Evolutionary conservation across 2,113 vertebrate genomes (phyloP), one percentile per base, ranked within the genome.

Genomic region (Mobula hypostoma): DNA sequence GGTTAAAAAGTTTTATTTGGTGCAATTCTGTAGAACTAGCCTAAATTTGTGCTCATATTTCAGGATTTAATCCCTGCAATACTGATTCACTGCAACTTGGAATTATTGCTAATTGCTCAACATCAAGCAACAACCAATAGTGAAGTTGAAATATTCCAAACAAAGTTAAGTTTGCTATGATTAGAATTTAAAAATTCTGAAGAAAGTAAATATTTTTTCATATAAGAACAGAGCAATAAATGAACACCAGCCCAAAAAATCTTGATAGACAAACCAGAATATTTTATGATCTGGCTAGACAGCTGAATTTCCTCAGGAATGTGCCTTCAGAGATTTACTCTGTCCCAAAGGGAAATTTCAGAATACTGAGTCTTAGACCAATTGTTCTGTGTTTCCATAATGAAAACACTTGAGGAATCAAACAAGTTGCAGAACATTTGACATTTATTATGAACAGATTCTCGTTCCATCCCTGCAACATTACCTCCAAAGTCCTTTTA

Each of bases 71-170:
- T 29, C 80, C 36, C 82, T 85, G 24, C 24, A 61, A 29, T 29
- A 7, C 27, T 99, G 98, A 94, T 98, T 97, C 0, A 98, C 98
- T 24, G 98, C 98, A 94, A 98, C 96, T 76, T 98, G 97, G 29
- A 98, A 98, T 27, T 24, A 98, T 98, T 0, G 97, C 95, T 0
- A 97, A 98, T 0, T 97, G 97, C 72, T 97, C 97, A 24, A 87
- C 27, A 29, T 27, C 78, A 87, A 63, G 27, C 27, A n/a, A 58
- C 58, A 66, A 66, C 29, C 12, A 29, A 4, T 24, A 15, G 4
- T 29, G 29, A 15, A 91, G 21, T 9, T 91, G n/a, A 58, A 85
- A 85, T 29, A 29, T 85, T 58, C 21, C 24, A 27, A 27, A 61
- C 48, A 85, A 85, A 29, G 82, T 19, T 48, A 85, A 29, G 29